phyloP scores from a whole-genome alignment of 1,140 invertebrate species.

The Rhopalosiphum padi region DNA sequence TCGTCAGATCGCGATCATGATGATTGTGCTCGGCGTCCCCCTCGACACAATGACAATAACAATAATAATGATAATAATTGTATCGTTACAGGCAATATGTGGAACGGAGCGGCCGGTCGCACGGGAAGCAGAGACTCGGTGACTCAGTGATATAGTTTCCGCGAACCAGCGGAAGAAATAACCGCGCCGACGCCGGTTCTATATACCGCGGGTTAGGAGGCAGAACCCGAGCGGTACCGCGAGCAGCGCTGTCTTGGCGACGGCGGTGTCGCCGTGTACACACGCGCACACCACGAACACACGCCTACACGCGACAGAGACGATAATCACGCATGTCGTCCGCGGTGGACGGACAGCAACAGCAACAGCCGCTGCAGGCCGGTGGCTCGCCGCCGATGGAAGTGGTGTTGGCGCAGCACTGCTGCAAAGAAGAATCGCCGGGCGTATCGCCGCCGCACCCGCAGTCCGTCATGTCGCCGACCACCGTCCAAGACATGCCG shows the following conservation, averaged over 20 bases:
- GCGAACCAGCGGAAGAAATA: background rate
- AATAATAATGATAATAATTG: no score
- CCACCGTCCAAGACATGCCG: slow-evolving; percentile 56
- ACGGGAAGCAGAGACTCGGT: background rate
- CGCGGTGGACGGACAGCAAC: slow-evolving; percentile 53
- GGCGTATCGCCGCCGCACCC: slow-evolving; percentile 57
- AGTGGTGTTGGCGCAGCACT: background rate
- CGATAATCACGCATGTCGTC: background rate
- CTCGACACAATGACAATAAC: background rate
- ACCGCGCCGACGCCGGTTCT: background rate
- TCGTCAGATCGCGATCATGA: background rate
- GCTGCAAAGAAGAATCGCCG: slow-evolving; percentile 15
- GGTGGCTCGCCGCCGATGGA: slow-evolving; percentile 9
- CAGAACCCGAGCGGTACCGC: background rate
- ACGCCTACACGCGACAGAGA: background rate
- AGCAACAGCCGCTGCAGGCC: background rate
- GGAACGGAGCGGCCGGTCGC: background rate
- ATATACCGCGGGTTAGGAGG: background rate
- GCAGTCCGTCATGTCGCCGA: slow-evolving; percentile 54
- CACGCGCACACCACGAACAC: background rate
- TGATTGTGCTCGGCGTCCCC: background rate
- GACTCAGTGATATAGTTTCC: background rate
- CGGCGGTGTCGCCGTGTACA: background rate
- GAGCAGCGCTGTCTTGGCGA: background rate
- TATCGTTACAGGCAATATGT: slow-evolving; percentile 34